phyloP scores from a whole-genome alignment of 37 sponge, comb jelly and placozoan genomes.

The Aphrocallistes beatrix region DNA sequence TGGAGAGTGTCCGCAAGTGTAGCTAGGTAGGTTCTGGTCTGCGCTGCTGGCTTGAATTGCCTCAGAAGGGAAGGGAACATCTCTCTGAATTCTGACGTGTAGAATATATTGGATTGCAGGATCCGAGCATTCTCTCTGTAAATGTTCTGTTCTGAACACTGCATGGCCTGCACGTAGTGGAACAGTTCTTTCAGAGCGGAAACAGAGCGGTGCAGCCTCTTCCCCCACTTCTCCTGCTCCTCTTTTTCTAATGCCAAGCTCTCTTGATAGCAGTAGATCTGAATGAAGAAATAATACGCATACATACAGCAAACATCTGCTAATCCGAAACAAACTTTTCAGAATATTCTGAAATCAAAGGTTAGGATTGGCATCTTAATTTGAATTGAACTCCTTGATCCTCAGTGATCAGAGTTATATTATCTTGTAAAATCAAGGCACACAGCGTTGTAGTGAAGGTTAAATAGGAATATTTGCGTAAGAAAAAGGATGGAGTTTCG shows the following conservation, averaged over 20 bases:
- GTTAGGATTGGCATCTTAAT: too few species aligned
- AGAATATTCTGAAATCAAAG: too few species aligned
- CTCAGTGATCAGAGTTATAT: too few species aligned
- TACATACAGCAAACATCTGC: too few species aligned
- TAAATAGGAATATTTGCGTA: too few species aligned
- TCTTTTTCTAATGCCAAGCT: background rate
- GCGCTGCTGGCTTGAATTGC: conserved; percentile 32
- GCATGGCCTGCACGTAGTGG: conserved; percentile 56
- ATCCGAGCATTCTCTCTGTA: conserved; percentile 64
- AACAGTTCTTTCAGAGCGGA: conserved; percentile 69
- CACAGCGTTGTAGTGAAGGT: too few species aligned
- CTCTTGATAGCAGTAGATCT: background rate
- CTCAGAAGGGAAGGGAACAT: conserved; percentile 59
- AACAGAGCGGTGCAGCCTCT: conserved; percentile 63
- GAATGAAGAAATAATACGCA: too few species aligned
- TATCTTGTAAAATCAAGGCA: too few species aligned
- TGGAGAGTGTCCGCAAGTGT: conserved; percentile 62
- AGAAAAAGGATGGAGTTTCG: too few species aligned
- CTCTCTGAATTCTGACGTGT: conserved; percentile 84
- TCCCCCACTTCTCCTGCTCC: background rate
- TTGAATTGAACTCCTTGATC: too few species aligned
- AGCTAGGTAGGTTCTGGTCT: conserved; percentile 33
- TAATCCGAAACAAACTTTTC: too few species aligned
- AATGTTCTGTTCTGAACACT: conserved; percentile 28
- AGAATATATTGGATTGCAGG: conserved; percentile 72